Evolutionary conservation across 92 coral and sea anemone species (phyloP).

Genomic region (Epizoanthus fatuus): DNA sequence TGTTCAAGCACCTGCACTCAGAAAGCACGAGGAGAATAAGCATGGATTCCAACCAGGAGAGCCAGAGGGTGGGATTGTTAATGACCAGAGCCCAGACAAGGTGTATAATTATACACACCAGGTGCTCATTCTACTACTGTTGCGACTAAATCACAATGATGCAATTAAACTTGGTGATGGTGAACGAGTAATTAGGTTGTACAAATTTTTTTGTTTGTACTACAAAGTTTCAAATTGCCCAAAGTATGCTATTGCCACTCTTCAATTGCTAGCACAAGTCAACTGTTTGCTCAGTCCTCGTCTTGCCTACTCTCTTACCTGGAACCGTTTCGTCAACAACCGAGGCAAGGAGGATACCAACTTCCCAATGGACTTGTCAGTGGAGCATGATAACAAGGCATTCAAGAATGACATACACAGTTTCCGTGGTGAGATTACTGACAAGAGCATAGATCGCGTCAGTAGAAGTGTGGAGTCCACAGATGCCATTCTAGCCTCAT

Average conservation of each 20-base stretch:
- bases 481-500: slow-evolving; percentile 33
- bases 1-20: slow-evolving; percentile 31
- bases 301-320: slow-evolving; percentile 65
- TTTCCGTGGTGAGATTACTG: slow-evolving; percentile 66
- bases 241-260: slow-evolving; percentile 72
- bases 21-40: slow-evolving; percentile 53
- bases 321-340: slow-evolving; percentile 81
- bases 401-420: slow-evolving; percentile 64
- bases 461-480: slow-evolving; percentile 22
- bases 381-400: slow-evolving; percentile 70
- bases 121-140: slow-evolving; percentile 43
- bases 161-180: slow-evolving; percentile 71
- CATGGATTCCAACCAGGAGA: slow-evolving; percentile 7
- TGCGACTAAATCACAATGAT: slow-evolving; percentile 63
- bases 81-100: slow-evolving; percentile 28
- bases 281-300: slow-evolving; percentile 69
- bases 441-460: slow-evolving; percentile 56
- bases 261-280: slow-evolving; percentile 66
- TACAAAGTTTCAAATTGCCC: slow-evolving; percentile 68
- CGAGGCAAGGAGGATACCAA: slow-evolving; percentile 57
- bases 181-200: slow-evolving; percentile 35
- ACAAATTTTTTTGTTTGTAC: slow-evolving; percentile 71
- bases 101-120: slow-evolving; percentile 68
- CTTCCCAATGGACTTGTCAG: slow-evolving; percentile 60
- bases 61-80: neutral